Percentiles rank a stretch among this genome's conserved stretches.
Conservation (phyloP, 2,888 invertebrate species). For the Calephelis perditalis region DNA sequence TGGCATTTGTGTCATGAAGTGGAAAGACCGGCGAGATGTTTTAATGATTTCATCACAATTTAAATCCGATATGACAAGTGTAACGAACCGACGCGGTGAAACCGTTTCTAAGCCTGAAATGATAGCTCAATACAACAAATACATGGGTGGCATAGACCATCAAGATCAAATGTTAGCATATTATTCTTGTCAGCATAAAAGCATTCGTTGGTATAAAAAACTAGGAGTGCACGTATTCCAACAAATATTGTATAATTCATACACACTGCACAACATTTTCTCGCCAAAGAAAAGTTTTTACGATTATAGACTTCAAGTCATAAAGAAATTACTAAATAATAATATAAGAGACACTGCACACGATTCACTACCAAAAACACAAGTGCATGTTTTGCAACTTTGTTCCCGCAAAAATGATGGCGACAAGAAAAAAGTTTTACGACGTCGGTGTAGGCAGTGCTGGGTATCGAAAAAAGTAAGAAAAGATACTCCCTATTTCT, state of each 20-base stretch:
- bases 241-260: constrained; percentile 12
- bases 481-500: constrained; percentile 17
- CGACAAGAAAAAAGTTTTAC: constrained; percentile 17
- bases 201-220: constrained; percentile 11
- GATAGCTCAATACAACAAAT: constrained; percentile 1
- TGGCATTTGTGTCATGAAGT: not conserved
- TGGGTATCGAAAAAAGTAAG: constrained; percentile 19
- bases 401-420: constrained; percentile 16
- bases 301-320: constrained; percentile 12
- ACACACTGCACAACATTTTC: constrained; percentile 11
- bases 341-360: constrained; percentile 11
- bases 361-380: constrained; percentile 9
- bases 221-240: constrained; percentile 7
- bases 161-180: not conserved
- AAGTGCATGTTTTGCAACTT: constrained; percentile 19
- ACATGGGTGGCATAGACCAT: constrained; percentile 12
- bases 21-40: constrained; percentile 6
- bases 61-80: not conserved
- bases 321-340: constrained; percentile 12
- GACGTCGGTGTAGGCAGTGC: constrained; percentile 19
- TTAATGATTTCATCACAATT: constrained; percentile 7
- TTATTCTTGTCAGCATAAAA: constrained; percentile 11
- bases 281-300: constrained; percentile 11
- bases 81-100: constrained; percentile 8
- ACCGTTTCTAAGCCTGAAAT: constrained; percentile 9